phyloP scores from a whole-genome alignment of 1,140 invertebrate genomes.

The Zaprionus nigranus region DNA sequence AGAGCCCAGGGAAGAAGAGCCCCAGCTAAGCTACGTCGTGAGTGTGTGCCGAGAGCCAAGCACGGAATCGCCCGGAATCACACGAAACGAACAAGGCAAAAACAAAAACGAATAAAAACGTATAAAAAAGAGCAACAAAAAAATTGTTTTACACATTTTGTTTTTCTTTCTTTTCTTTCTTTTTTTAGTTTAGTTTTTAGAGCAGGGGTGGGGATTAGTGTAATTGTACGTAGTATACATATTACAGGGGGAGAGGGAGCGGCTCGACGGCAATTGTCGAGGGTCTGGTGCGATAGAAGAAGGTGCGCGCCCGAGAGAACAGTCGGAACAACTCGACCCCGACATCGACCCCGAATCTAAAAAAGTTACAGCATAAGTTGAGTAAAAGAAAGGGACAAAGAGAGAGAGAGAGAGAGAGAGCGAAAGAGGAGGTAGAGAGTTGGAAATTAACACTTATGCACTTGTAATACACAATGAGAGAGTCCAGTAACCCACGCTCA shows the following conservation, averaged over 20 bases:
- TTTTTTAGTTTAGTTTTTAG: conserved; percentile 13
- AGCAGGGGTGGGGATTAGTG: not conserved
- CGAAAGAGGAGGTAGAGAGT: not conserved
- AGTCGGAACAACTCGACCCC: conserved; percentile 22
- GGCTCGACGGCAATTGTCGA: conserved; percentile 12
- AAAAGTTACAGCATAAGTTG: conserved; percentile 39
- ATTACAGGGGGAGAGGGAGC: conserved; percentile 11
- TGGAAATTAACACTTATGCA: conserved; percentile 43
- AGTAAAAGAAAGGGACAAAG: conserved; percentile 2
- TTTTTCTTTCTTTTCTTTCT: not conserved
- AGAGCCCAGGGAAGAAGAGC: conserved; percentile 6
- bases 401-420: not conserved
- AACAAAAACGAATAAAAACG: conserved; percentile 5
- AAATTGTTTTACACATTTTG: conserved; percentile 41
- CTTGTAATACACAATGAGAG: conserved; percentile 13
- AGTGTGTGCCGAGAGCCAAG: conserved; percentile 37
- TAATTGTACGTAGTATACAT: conserved; percentile 33
- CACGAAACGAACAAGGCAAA: conserved; percentile 14
- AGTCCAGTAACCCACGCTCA: conserved; percentile 10
- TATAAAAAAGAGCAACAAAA: conserved; percentile 22
- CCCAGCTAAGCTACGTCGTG: conserved; percentile 27
- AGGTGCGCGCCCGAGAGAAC: conserved; percentile 10
- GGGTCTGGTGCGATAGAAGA: not conserved
- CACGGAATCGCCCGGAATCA: conserved; percentile 22
- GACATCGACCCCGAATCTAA: conserved; percentile 34